Conservation (phyloP, 2,888 invertebrate genomes). For the Eretmocerus hayati region DNA sequence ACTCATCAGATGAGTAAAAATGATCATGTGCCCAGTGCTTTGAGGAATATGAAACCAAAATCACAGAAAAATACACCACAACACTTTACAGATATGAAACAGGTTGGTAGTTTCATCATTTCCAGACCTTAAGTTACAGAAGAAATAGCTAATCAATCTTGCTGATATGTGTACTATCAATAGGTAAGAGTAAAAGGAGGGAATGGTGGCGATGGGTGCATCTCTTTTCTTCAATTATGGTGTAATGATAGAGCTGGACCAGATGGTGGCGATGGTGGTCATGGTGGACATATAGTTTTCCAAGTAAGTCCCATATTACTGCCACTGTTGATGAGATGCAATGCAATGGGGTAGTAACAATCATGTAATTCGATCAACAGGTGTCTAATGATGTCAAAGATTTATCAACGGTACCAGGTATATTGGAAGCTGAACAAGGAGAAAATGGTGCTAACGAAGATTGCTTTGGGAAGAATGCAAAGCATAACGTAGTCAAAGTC, state of each 20-base stretch:
- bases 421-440: constrained; percentile 62
- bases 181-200: constrained; percentile 68
- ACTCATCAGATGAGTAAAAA: constrained; percentile 16
- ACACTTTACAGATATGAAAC: constrained; percentile 38
- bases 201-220: constrained; percentile 86
- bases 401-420: constrained; percentile 58
- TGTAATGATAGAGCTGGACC: constrained; percentile 87
- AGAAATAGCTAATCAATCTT: no score
- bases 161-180: no score
- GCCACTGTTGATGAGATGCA: no score
- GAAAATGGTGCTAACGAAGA: constrained; percentile 67
- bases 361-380: no score
- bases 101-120: no score
- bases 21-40: constrained; percentile 26
- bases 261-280: constrained; percentile 94
- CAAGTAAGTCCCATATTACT: constrained; percentile 52
- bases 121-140: no score
- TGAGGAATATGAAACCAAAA: constrained; percentile 36
- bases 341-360: no score
- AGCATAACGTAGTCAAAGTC: constrained; percentile 65
- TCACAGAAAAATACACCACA: constrained; percentile 26
- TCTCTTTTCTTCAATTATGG: constrained; percentile 78
- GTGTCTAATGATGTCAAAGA: constrained; percentile 63
- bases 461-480: constrained; percentile 75
- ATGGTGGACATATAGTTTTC: constrained; percentile 90